phyloP scores from a whole-genome alignment of 1,140 invertebrate genomes.

The Lasaia peninsularis region DNA sequence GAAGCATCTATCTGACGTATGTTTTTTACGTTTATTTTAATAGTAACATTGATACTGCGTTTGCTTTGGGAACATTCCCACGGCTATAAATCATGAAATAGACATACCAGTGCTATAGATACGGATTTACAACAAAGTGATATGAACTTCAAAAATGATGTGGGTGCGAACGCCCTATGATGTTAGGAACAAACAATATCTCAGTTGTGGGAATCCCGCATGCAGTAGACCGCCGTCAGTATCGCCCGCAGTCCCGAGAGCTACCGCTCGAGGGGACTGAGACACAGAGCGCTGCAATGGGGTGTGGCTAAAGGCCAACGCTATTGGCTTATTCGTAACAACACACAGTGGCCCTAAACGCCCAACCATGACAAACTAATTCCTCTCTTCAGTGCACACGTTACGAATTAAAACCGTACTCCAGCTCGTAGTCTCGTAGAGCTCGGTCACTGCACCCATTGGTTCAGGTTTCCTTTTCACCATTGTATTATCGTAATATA shows the following conservation, averaged over 20 bases:
- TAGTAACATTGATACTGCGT: too few relatives aligned
- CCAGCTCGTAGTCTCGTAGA: slow-evolving; percentile 20
- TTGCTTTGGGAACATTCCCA: slow-evolving; percentile 48
- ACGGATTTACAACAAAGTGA: slow-evolving; percentile 62
- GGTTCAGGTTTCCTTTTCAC: slow-evolving; percentile 40
- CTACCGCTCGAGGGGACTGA: slow-evolving; percentile 26
- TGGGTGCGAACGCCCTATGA: slow-evolving; percentile 64
- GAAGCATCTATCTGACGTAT: too few relatives aligned
- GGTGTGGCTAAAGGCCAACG: slow-evolving; percentile 43
- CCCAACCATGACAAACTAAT: slow-evolving; percentile 40
- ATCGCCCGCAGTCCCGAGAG: slow-evolving; percentile 31
- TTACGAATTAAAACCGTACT: slow-evolving; percentile 51
- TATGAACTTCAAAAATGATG: slow-evolving; percentile 67
- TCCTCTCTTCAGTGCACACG: slow-evolving; percentile 38
- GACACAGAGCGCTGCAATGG: slow-evolving; percentile 26
- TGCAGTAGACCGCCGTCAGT: slow-evolving; percentile 38
- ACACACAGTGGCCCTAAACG: slow-evolving; percentile 43
- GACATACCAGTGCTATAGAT: slow-evolving; percentile 63
- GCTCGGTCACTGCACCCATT: slow-evolving; percentile 51
- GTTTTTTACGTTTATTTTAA: neutral
- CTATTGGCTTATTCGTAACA: slow-evolving; percentile 42
- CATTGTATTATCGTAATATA: slow-evolving; percentile 76
- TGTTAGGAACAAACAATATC: slow-evolving; percentile 57
- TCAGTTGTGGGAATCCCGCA: slow-evolving; percentile 71
- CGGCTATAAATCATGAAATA: slow-evolving; percentile 67